phyloP scores from a whole-genome alignment of 2,113 vertebrate species.

The Puntigrus tetrazona region DNA sequence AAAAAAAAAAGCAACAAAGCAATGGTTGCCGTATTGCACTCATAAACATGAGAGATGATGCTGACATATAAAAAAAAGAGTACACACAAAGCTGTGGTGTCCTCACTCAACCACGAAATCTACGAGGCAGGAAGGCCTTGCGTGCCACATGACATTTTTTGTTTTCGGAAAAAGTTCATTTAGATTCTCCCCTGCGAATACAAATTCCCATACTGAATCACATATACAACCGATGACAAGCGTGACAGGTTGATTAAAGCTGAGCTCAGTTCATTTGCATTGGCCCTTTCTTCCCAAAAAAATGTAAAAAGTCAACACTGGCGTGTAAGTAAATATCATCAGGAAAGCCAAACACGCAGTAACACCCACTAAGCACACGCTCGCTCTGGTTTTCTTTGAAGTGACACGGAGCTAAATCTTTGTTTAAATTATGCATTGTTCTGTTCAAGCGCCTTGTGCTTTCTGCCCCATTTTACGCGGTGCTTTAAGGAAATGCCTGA shows the following conservation, averaged over 20 bases:
- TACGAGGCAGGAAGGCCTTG: not conserved
- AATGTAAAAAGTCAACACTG: not conserved
- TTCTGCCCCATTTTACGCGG: conserved; percentile 1
- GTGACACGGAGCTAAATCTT: conserved; percentile 16
- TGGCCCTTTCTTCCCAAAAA: not conserved
- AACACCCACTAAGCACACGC: not conserved
- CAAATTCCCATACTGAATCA: not conserved
- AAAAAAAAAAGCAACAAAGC: too few relatives aligned
- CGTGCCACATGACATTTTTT: not conserved
- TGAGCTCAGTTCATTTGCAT: not conserved
- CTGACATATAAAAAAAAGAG: not conserved
- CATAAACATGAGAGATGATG: not conserved
- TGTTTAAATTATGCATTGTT: conserved; percentile 37
- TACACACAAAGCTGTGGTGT: not conserved
- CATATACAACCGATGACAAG: not conserved
- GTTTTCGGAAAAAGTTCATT: not conserved
- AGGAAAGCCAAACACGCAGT: conserved; percentile 13
- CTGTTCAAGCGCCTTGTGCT: not conserved
- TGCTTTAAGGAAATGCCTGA: conserved; percentile 22
- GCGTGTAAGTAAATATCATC: conserved; percentile 13
- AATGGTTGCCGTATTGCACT: not conserved
- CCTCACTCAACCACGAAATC: not conserved
- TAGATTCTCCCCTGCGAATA: not conserved
- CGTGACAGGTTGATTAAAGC: not conserved
- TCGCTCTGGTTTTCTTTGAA: conserved; percentile 15